Percentiles rank a stretch among this genome's conserved stretches.
Evolutionary conservation across 2,113 vertebrate species (phyloP).

Genomic region (Python bivittatus): DNA sequence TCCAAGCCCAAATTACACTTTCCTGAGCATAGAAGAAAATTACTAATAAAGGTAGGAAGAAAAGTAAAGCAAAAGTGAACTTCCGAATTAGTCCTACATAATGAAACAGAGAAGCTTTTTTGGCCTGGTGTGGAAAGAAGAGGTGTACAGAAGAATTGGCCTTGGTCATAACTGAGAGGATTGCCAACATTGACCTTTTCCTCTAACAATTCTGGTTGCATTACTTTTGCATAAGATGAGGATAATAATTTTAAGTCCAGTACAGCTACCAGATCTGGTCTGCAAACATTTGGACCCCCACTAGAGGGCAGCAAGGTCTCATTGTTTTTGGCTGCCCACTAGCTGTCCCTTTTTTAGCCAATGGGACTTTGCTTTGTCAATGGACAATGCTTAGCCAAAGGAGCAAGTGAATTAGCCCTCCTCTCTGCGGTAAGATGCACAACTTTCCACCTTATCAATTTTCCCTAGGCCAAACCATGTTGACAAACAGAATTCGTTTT

Average conservation of each 20-base stretch:
- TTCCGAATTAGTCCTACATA: neutral
- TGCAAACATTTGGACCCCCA: neutral
- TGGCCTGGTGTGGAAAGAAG: neutral
- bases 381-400: too few species aligned
- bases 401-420: neutral
- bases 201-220: neutral
- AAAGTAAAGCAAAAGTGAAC: neutral
- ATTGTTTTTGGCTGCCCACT: neutral
- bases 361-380: too few species aligned
- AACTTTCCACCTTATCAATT: neutral
- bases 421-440: neutral
- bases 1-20: too few species aligned
- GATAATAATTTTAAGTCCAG: neutral
- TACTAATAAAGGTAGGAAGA: too few species aligned
- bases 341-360: neutral
- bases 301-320: neutral
- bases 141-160: neutral
- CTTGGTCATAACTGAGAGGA: neutral
- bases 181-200: neutral
- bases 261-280: neutral
- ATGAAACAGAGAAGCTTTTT: too few species aligned
- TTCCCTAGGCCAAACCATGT: neutral
- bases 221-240: neutral
- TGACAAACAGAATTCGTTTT: conserved; percentile 10
- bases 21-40: too few species aligned